Base-by-base conservation (phyloP, 2,888 invertebrate genomes). In the Mesorhabditis sp. region DNA sequence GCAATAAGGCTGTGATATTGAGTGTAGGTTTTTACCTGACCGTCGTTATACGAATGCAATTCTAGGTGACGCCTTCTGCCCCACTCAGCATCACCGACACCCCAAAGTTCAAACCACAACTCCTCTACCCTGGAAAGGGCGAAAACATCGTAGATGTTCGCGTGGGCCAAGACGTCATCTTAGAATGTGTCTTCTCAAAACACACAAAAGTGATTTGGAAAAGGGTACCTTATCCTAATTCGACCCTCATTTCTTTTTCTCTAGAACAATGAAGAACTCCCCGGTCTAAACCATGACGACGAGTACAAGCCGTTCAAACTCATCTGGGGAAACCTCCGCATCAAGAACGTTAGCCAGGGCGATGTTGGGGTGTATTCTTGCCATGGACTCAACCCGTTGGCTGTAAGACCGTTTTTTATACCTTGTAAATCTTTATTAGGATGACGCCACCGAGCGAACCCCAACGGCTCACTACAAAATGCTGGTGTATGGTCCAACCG, bases 171-270 rank as follows among this genome's bases (percentile, higher is more conserved):
- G 77, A 78, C 43, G 74, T 81, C 3, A 67, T 83, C 6, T 67
- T 83, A 5, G 83, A 83, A 67, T 83, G 83, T 67, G 83, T 83
- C 6, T 76, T 82, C 64, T 73, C 76, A 63, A 75, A 79, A 68
- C 79, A 50, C n/a, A 50, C 81, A n/a, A 79, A 79, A 67, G 70
- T 79, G 62, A 72, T 73, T 62, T 82, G 77, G 78, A 64, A 72
- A 45, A 78, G 74, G 70, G 76, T 76, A 43, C 42, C 63, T 66
- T 42, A 43, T 13, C 10, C 7, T 50, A 13, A 50, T 50, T 10
- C 7, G 58, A 28, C 28, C 28, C 28, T 28, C 28, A 28, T 28
- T 28, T 28, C 58, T 13, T n/a, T 50, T 10, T 50, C n/a, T 61
- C 44, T 72, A 71, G 67, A 74, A 75, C 28, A 78, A 80, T 45